Percentiles rank a stretch among this genome's conserved stretches.
These are phyloP conservation scores for Rhopalosiphum padi DNA, from an alignment of 1,140 invertebrate species.

Conservation along the genomic window DNA sequence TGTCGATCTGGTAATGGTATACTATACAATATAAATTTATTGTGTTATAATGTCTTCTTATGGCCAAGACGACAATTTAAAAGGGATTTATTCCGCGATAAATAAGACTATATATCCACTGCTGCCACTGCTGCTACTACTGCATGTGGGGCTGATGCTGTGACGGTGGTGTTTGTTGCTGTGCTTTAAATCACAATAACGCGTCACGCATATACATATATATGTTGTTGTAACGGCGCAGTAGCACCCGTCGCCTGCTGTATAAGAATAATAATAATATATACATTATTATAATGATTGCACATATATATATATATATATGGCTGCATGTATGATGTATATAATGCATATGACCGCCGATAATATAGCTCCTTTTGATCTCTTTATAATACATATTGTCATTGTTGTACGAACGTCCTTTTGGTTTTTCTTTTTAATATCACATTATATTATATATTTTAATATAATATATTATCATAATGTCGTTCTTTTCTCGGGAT, in stretches of 20 bases:
- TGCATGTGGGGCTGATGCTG: not conserved
- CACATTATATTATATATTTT: not conserved
- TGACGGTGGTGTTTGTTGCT: conserved; percentile 29
- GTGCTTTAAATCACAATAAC: conserved; percentile 54
- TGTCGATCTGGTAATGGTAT: not conserved
- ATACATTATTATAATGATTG: not conserved
- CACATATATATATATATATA: not conserved
- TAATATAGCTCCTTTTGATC: conserved; percentile 34
- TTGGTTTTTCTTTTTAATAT: not conserved
- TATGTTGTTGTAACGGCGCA: not conserved
- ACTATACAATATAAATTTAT: not conserved
- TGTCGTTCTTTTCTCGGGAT: not conserved
- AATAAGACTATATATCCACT: not conserved
- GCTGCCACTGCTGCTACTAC: not conserved
- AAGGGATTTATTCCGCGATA: conserved; percentile 53
- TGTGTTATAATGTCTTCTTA: not conserved
- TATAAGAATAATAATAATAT: not conserved
- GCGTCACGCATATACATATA: not conserved
- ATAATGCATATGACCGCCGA: not conserved
- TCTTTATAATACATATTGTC: not conserved
- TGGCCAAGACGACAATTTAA: conserved; percentile 32
- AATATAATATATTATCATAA: not conserved
- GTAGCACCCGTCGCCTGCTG: not conserved
- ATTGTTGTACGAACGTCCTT: not conserved
- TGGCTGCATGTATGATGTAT: not conserved